phyloP scores from a whole-genome alignment of 2,888 invertebrate species.

The Fragum sueziense region DNA sequence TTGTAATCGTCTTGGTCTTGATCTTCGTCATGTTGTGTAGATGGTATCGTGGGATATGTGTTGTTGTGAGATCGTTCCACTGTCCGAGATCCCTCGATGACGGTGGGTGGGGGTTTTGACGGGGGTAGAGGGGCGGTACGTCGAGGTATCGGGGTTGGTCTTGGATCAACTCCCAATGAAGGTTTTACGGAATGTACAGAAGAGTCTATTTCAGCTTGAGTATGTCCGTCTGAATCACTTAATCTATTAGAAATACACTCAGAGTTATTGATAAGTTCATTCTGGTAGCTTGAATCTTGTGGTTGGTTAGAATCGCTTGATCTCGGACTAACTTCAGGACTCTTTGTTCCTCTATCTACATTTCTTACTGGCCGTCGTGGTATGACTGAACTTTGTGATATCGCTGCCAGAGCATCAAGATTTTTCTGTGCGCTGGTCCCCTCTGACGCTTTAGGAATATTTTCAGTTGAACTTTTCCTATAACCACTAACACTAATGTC shows the following conservation, averaged over 20 bases:
- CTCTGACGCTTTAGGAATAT: slow-evolving; percentile 44
- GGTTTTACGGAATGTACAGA: slow-evolving; percentile 49
- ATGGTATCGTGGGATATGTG: slow-evolving; percentile 22
- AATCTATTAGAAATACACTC: background rate
- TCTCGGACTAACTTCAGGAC: slow-evolving; percentile 19
- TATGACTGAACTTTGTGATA: slow-evolving; percentile 53
- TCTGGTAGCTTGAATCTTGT: background rate
- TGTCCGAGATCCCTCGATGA: background rate
- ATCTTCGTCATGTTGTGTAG: background rate
- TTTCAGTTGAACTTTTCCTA: slow-evolving; percentile 54
- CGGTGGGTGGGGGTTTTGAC: background rate
- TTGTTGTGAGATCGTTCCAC: slow-evolving; percentile 17
- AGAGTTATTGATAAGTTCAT: background rate
- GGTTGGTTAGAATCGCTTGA: slow-evolving; percentile 13
- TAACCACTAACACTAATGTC: slow-evolving; percentile 61
- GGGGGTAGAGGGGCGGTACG: slow-evolving; percentile 53
- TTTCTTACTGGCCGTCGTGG: slow-evolving; percentile 20
- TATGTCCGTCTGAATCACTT: background rate
- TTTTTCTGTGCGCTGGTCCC: slow-evolving; percentile 15
- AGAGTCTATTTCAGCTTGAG: slow-evolving; percentile 2
- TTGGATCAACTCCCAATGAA: slow-evolving; percentile 36
- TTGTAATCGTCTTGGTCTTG: background rate
- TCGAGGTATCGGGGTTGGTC: slow-evolving; percentile 56
- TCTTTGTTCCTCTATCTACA: background rate
- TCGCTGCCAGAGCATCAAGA: slow-evolving; percentile 34